These are phyloP conservation scores for Meandrusa payeni DNA, from an alignment of 2,888 invertebrate species.

Conservation along the genomic window DNA sequence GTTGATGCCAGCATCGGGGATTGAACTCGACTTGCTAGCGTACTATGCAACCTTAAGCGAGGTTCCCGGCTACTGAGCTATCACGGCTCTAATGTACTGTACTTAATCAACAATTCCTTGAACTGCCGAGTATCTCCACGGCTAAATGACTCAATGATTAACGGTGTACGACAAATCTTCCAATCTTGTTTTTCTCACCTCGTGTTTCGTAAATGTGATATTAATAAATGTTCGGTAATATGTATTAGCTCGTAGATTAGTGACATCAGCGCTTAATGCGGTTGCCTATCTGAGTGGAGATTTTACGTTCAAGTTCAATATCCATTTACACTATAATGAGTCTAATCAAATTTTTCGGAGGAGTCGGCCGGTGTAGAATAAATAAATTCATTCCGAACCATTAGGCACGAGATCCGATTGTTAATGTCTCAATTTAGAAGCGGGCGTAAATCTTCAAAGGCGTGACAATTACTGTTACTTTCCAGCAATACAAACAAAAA, in stretches of 20 bases:
- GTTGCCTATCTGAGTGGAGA: conserved; percentile 20
- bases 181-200: neutral
- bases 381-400: conserved; percentile 79
- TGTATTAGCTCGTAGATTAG: conserved; percentile 15
- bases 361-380: conserved; percentile 70
- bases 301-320: conserved; percentile 45
- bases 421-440: conserved; percentile 81
- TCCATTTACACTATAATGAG: conserved; percentile 40
- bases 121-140: too few relatives aligned
- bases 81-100: too few relatives aligned
- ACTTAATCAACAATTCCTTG: too few relatives aligned
- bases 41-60: too few relatives aligned
- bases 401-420: conserved; percentile 79
- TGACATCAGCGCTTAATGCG: conserved; percentile 17
- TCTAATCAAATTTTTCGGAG: conserved; percentile 57
- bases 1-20: too few relatives aligned
- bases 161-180: neutral
- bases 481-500: conserved; percentile 79
- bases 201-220: conserved; percentile 8
- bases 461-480: conserved; percentile 81
- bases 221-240: conserved; percentile 19
- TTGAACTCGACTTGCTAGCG: too few relatives aligned
- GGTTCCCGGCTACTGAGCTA: too few relatives aligned
- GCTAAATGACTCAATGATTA: neutral
- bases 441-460: conserved; percentile 81